Evolutionary conservation across 2,888 invertebrate genomes (phyloP), one percentile per base, ranked within the genome.

Genomic region (Palloptera scutellata): DNA sequence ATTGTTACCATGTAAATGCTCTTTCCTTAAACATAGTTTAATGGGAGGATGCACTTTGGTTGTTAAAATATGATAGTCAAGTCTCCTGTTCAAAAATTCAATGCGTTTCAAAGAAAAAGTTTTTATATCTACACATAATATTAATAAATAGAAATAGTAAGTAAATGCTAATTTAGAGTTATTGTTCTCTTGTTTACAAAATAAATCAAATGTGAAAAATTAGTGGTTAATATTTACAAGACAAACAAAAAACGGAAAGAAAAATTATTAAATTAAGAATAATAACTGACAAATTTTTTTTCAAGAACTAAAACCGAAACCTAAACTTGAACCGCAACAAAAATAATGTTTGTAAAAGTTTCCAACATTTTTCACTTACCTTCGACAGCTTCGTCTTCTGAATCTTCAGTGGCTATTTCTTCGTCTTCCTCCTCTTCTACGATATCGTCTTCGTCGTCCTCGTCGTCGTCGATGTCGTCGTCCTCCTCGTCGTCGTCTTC

Each of bases 401-500:
- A 73, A 69, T 75, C 73, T 68, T 75, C 74, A 59, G 73, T 71
- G 66, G 70, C 74, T 68, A 74, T 70, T 73, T 74, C 73, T 61
- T 75, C 73, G 69, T 75, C 75, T n/a, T 74, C 72, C 10, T 72
- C 73, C 45, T 74, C 74, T 69, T 74, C 75, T 40, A 72, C 75
- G 60, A 72, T 72, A 60, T 73, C 73, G 64, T 72, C 73, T 67
- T 70, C 72, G 54, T 71, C 69, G 52, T 74, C 72, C n/a, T 70
- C 71, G n/a, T 69, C 72, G 51, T 70, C 70, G 75, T 77, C 79
- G 71, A 80, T 77, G 73, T 77, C 76, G 65, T 77, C 76, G 66
- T 78, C 79, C 66, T 77, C 73, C 70, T 81, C 78, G 57, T 75
- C 77, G 40, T 73, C 75, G 70, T 80, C 75, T 68, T 77, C 78